Evolutionary conservation across 2,888 invertebrate species (phyloP), one percentile per base, ranked within the genome.

Genomic region (Maniola hyperantus): DNA sequence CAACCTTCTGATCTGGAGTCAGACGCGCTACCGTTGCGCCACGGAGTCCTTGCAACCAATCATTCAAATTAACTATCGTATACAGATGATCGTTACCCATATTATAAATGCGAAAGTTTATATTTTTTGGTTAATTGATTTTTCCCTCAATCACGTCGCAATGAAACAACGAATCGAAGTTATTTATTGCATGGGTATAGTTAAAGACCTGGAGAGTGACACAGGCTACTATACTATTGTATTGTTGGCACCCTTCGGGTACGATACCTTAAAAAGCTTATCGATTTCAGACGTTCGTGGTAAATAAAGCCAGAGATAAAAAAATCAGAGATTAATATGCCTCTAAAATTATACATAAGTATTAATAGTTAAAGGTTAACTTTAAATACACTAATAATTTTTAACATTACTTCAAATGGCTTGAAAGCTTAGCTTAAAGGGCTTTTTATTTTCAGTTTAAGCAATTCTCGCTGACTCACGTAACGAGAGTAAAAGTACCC

Each of bases 1-100:
- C 97, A 97, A 96, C 97, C 97, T 97, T 97, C 97, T 97, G 97
- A 97, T 97, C 97, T 97, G 97, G 97, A 97, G 97, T 97, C 97
- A 97, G 97, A 97, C 97, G 97, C 97, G 97, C 97, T 97, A 97
- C 97, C 97, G 96, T 97, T 97, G 97, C 97, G 97, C 97, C 97
- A 97, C 97, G 96, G 96, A 96, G 96, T 96, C 96, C 15, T 48
- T 15, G 0, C 1, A 7, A 7, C 2, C 6, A 7, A 15, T 7
- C 10, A 8, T 18, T 48, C 7, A 48, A 48, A 18, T 48, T 48
- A 48, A 18, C 48, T 15, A 15, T 15, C 15, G 4, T 15, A 48
- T 48, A 7, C n/a, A 46, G 46, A 46, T 39, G 10, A 39, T 39
- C 36, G 2, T 10, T n/a, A n/a, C n/a, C n/a, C n/a, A n/a, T n/a